Evolutionary conservation across 1,140 invertebrate genomes (phyloP).

Genomic region (Trichoplusia ni): DNA sequence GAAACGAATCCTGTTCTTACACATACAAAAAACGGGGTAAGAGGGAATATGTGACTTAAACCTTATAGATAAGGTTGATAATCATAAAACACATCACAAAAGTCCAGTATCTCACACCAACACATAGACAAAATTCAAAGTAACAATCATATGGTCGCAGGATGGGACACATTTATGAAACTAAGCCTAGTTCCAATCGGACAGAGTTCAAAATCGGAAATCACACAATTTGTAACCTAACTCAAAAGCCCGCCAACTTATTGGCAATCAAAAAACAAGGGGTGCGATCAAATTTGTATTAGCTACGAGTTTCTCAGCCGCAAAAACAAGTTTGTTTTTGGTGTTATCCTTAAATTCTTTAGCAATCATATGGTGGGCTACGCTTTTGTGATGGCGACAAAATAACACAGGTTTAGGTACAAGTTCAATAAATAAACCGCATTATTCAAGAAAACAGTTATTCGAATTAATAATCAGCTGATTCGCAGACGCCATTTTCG

Average conservation of each 20-base stretch:
- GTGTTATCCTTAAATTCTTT: slow-evolving; percentile 26
- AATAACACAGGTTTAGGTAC: neutral
- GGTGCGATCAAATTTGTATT: slow-evolving; percentile 2
- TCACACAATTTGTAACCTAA: neutral
- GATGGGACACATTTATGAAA: slow-evolving; percentile 26
- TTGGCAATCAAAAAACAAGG: slow-evolving; percentile 4
- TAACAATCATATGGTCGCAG: slow-evolving; percentile 68
- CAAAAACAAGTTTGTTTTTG: slow-evolving; percentile 13
- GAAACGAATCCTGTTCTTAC: slow-evolving; percentile 74
- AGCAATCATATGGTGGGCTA: slow-evolving; percentile 25
- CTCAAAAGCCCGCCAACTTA: slow-evolving; percentile 24
- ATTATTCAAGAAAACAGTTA: neutral
- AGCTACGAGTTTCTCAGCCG: neutral
- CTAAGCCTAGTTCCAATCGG: neutral
- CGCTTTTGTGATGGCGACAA: slow-evolving; percentile 1
- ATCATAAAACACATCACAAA: slow-evolving; percentile 28
- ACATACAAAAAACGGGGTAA: slow-evolving; percentile 35
- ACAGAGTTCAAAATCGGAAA: slow-evolving; percentile 18
- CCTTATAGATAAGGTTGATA: neutral
- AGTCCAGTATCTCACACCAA: slow-evolving; percentile 58
- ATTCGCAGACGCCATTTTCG: no score
- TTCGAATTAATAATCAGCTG: no score
- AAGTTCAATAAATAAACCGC: slow-evolving; percentile 1
- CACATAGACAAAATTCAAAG: slow-evolving; percentile 52
- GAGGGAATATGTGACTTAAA: slow-evolving; percentile 36